Conservation (phyloP, 2,113 vertebrate genomes). For the Aplodontia rufa region DNA sequence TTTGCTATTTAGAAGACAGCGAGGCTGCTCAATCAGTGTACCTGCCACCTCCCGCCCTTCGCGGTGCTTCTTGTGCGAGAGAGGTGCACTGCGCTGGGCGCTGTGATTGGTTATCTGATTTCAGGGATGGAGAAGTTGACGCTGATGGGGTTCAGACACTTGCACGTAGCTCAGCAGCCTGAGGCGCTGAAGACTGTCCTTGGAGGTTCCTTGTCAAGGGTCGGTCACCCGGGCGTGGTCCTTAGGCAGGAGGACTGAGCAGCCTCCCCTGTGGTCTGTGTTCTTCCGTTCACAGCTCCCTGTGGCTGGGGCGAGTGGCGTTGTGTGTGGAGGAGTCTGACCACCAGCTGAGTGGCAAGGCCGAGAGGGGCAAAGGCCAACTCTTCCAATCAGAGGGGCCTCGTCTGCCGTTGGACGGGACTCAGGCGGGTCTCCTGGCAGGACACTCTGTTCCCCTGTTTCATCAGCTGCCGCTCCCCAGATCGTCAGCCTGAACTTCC, state of each 20-base stretch:
- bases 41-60: rapidly evolving
- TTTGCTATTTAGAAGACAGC: background rate
- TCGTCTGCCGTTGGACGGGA: rapidly evolving
- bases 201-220: background rate
- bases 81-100: rapidly evolving
- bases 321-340: rapidly evolving
- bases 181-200: rapidly evolving
- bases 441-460: rapidly evolving
- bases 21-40: background rate
- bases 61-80: rapidly evolving
- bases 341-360: rapidly evolving
- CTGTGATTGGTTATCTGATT: background rate
- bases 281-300: too few relatives aligned
- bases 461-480: rapidly evolving
- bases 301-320: rapidly evolving
- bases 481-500: rapidly evolving
- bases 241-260: too few relatives aligned
- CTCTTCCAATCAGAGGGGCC: background rate
- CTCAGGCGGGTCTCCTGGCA: background rate
- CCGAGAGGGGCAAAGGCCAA: background rate
- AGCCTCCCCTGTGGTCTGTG: rapidly evolving
- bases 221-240: background rate
- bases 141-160: rapidly evolving
- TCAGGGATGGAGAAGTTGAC: background rate
- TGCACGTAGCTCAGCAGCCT: too few relatives aligned